phyloP scores from a whole-genome alignment of 2,113 vertebrate species.

The Cyprinus carpio region DNA sequence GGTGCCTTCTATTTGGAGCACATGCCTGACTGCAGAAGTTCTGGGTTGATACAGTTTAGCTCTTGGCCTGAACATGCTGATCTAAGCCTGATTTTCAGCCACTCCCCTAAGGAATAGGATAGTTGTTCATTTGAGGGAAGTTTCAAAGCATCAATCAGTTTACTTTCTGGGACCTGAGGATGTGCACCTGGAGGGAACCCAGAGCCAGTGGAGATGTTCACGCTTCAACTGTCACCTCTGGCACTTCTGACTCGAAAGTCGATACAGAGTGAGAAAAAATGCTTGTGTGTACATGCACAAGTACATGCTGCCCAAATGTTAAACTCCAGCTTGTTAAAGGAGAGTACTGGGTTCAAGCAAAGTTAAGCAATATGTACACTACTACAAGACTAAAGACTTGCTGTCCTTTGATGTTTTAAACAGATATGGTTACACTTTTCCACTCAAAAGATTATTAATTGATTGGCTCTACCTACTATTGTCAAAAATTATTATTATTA shows the following conservation, averaged over 20 bases:
- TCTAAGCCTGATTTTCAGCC: not conserved
- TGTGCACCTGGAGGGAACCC: conserved; percentile 20
- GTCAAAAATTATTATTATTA: too few relatives aligned
- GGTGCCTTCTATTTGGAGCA: conserved; percentile 33
- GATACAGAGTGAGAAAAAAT: not conserved
- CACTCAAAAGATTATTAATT: too few relatives aligned
- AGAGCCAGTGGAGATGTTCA: conserved; percentile 31
- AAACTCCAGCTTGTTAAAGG: not conserved
- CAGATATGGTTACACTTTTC: too few relatives aligned
- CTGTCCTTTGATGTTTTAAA: too few relatives aligned
- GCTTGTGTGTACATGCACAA: not conserved
- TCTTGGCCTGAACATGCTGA: conserved; percentile 23
- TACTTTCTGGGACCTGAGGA: conserved; percentile 29
- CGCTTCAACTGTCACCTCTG: conserved; percentile 41
- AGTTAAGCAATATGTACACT: too few relatives aligned
- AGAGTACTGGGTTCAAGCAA: too few relatives aligned
- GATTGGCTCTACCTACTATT: too few relatives aligned
- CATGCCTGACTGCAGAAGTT: not conserved
- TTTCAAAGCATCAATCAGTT: conserved; percentile 26
- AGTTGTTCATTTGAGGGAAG: conserved; percentile 16
- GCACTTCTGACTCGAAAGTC: not conserved
- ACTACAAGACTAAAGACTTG: too few relatives aligned
- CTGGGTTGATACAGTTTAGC: conserved; percentile 16
- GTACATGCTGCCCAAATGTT: not conserved
- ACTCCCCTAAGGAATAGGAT: not conserved